A percentile compares a stretch with the other conserved stretches of the same genome.
These are phyloP conservation scores for Torymus texanus DNA, from an alignment of 2,888 invertebrate species.

Conservation along the genomic window DNA sequence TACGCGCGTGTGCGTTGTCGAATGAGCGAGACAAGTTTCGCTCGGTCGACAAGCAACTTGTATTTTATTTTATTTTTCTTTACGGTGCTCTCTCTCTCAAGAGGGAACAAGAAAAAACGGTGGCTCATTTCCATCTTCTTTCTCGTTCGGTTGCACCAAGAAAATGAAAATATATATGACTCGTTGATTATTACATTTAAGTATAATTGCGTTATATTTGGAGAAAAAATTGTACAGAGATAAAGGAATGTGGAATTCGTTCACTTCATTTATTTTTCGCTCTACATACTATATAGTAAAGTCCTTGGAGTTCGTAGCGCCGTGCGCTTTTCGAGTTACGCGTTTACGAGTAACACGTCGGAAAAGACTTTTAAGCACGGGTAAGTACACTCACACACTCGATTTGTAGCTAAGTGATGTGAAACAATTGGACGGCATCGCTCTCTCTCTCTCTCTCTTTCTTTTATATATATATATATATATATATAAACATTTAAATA, in stretches of 20 bases:
- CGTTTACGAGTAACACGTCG: too few relatives aligned
- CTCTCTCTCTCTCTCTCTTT: conserved; percentile 15
- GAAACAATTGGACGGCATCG: conserved; percentile 43
- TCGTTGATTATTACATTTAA: conserved; percentile 6
- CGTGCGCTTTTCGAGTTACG: too few relatives aligned
- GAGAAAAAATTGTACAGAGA: conserved; percentile 4
- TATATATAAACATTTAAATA: conserved; percentile 12
- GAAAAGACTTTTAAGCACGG: too few relatives aligned
- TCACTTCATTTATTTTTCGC: background rate
- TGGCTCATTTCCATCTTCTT: background rate
- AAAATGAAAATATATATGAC: conserved; percentile 15
- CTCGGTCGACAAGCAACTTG: conserved; percentile 52
- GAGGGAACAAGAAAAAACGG: conserved; percentile 9
- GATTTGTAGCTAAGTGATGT: conserved; percentile 21
- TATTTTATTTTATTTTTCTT: conserved; percentile 9
- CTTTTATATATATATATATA: background rate
- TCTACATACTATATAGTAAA: background rate
- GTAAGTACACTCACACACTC: too few relatives aligned
- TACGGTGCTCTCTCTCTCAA: background rate
- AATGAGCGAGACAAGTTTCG: conserved; percentile 39
- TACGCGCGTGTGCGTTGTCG: conserved; percentile 38
- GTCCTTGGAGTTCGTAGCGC: too few relatives aligned
- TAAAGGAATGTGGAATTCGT: conserved; percentile 5
- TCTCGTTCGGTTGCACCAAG: conserved; percentile 29
- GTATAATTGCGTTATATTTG: conserved; percentile 14